Base-by-base conservation (phyloP, 2,113 vertebrate species). In the Malurus melanocephalus region DNA sequence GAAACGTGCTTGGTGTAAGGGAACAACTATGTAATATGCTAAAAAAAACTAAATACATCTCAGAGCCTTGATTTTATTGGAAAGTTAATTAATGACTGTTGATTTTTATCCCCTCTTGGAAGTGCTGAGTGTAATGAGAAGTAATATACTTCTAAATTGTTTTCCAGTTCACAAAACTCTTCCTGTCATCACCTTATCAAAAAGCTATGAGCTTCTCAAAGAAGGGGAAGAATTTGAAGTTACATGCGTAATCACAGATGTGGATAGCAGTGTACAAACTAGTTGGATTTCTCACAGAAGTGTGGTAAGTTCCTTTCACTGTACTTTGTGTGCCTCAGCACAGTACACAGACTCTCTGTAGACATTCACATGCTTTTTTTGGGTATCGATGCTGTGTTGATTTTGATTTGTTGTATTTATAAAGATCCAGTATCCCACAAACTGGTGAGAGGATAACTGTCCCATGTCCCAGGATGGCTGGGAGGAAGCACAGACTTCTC, bases 221-320 rank as follows among this genome's bases (percentile, higher is more conserved):
- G 95, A 97, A 85, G 96, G 98, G 24, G 98, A 99, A 91, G 96
- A 91, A 32, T 98, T 99, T 87, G 94, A 97, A 23, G 97, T 99
- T 84, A 97, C 61, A 4, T 99, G 99, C 89, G 96, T 94, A 84
- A 98, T 98, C 82, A 98, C 94, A 1, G 99, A 99, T 45, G 97
- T 99, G 93, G 98, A 99, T 49, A 98, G 98, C 76, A 97, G 98
- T 0, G 98, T 99, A 67, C 40, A 85, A 28, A 57, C 99, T 21
- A 94, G 94, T 33, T 99, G 99, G 99, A 92, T 96, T 89, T 93
- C 95, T 89, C 98, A 95, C 10, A 95, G 62, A 59, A 96, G 89
- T 56, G 98, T 92, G 97, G 99, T 99, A 95, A 98, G 98, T 90
- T 78, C 59, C 32, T 59, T 89, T 74, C 55, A 48, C 23, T 66